Conservation (phyloP, 1,140 invertebrate species). For the Drosophila guanche region DNA sequence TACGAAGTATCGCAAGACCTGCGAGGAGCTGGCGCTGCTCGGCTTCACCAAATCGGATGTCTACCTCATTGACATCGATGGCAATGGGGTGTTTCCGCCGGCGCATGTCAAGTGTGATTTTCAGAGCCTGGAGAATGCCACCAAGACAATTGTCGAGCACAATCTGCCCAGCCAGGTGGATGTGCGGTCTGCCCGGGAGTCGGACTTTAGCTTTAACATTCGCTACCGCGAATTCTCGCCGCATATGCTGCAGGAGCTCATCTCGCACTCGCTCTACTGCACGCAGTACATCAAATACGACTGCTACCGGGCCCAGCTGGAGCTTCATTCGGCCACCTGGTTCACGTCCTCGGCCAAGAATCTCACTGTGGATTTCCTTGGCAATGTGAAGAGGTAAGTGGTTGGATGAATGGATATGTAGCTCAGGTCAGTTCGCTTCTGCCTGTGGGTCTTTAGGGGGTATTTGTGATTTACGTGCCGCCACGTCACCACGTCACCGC, state of each 20-base stretch:
- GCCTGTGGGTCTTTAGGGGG: slow-evolving; percentile 12
- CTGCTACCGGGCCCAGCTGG: slow-evolving; percentile 93
- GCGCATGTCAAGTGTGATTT: slow-evolving; percentile 96
- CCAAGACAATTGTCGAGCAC: slow-evolving; percentile 95
- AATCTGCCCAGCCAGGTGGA: slow-evolving; percentile 95
- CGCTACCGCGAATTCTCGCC: slow-evolving; percentile 94
- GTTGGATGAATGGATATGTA: slow-evolving; percentile 26
- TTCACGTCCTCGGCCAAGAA: slow-evolving; percentile 91
- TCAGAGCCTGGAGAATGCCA: slow-evolving; percentile 92
- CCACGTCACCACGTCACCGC: slow-evolving; percentile 34
- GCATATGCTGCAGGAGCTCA: slow-evolving; percentile 95
- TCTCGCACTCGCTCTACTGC: slow-evolving; percentile 94
- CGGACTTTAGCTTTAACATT: slow-evolving; percentile 92
- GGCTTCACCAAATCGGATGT: slow-evolving; percentile 94
- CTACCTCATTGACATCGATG: slow-evolving; percentile 96
- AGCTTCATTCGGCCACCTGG: slow-evolving; percentile 95
- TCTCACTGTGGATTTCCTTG: slow-evolving; percentile 91
- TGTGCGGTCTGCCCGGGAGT: slow-evolving; percentile 89
- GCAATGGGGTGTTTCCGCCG: slow-evolving; percentile 94
- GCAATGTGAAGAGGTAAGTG: slow-evolving; percentile 91
- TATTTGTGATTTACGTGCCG: slow-evolving; percentile 66
- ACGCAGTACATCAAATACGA: slow-evolving; percentile 96
- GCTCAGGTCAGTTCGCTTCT: slow-evolving; percentile 2
- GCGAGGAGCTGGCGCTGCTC: slow-evolving; percentile 94
- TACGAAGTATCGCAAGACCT: slow-evolving; percentile 94